Evolutionary conservation across 2,888 invertebrate genomes (phyloP).

Genomic region (Cabera pusaria): DNA sequence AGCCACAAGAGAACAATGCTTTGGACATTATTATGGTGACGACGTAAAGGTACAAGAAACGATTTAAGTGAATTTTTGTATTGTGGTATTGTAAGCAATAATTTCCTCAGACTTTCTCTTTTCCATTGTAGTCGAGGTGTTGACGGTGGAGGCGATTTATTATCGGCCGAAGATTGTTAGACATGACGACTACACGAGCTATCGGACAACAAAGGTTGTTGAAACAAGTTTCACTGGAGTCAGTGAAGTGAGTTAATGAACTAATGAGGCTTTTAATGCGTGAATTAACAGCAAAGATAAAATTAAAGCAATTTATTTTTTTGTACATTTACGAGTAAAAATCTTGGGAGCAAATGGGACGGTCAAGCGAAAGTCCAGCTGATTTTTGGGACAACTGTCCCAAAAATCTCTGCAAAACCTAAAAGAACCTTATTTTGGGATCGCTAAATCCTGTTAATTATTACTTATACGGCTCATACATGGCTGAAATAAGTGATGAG

Average conservation of each 20-base stretch:
- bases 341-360: no score
- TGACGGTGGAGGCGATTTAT: conserved; percentile 64
- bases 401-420: no score
- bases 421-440: no score
- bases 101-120: conserved; percentile 74
- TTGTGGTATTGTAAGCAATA: conserved; percentile 46
- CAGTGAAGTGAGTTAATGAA: conserved; percentile 31
- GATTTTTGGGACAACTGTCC: no score
- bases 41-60: conserved; percentile 24
- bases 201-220: conserved; percentile 59
- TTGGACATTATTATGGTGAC: conserved; percentile 13
- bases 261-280: conserved; percentile 26
- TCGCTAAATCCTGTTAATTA: no score
- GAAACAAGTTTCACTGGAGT: conserved; percentile 45
- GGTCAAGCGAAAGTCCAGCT: no score
- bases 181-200: conserved; percentile 61
- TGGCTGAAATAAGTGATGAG: no score
- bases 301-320: no score
- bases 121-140: conserved; percentile 74
- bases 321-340: no score
- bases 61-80: conserved; percentile 52
- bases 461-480: no score
- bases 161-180: conserved; percentile 58
- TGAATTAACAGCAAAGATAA: conserved; percentile 16
- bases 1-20: conserved; percentile 9